Conservation (phyloP, 2,113 vertebrate genomes). For the Kryptolebias marmoratus region DNA sequence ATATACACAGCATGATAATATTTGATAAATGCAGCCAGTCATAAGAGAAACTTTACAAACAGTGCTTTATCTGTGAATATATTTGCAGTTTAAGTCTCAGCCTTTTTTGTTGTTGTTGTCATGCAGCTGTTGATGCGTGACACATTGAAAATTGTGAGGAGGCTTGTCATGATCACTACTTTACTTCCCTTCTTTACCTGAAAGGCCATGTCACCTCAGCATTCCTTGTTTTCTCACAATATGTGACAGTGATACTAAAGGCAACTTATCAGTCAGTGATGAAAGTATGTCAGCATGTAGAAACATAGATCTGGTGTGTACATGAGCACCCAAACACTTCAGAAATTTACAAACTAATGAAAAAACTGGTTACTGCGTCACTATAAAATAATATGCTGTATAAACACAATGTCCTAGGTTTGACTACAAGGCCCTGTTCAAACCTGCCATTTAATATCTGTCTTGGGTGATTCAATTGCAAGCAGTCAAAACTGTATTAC, state of each 20-base stretch:
- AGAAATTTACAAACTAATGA: conserved; percentile 13
- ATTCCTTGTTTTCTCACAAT: not conserved
- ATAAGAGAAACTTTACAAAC: not conserved
- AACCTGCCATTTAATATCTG: too few species aligned
- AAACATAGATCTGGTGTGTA: not conserved
- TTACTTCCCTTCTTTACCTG: not conserved
- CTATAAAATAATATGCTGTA: conserved; percentile 2
- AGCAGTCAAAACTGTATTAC: too few species aligned
- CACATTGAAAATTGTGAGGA: not conserved
- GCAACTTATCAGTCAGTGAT: conserved; percentile 30
- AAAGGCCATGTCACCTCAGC: not conserved
- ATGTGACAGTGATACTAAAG: not conserved
- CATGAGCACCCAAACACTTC: conserved; percentile 1
- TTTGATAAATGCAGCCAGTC: conserved; percentile 7
- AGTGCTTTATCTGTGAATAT: not conserved
- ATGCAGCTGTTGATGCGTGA: conserved; percentile 1
- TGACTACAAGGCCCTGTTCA: too few species aligned
- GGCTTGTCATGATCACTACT: not conserved
- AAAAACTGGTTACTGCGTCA: conserved; percentile 9
- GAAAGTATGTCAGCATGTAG: not conserved
- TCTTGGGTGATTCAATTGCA: too few species aligned
- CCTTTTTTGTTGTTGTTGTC: not conserved
- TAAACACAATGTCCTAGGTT: too few species aligned
- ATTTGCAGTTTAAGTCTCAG: conserved; percentile 12
- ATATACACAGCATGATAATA: not conserved